Percentiles rank a stretch among this genome's conserved stretches.
Conservation (phyloP, 2,888 invertebrate species). For the Pandemis cinnamomeana region DNA sequence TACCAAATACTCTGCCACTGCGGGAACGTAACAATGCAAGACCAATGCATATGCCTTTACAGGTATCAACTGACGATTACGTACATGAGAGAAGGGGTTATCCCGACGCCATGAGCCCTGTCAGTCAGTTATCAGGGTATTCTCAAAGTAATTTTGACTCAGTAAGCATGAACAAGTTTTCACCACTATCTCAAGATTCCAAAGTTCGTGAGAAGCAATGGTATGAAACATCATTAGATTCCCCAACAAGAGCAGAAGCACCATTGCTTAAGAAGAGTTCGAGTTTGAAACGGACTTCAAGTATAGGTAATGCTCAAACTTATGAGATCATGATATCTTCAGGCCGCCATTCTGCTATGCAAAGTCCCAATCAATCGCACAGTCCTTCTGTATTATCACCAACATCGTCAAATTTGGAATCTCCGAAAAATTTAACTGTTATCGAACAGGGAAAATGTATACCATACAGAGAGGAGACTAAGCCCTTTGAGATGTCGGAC, state of each 20-base stretch:
- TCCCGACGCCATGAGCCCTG: constrained; percentile 72
- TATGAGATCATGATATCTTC: constrained; percentile 76
- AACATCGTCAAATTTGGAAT: constrained; percentile 86
- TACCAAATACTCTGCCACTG: constrained; percentile 74
- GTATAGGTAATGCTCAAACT: constrained; percentile 82
- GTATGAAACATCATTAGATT: constrained; percentile 88
- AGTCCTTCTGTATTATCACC: constrained; percentile 74
- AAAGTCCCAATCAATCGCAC: constrained; percentile 71
- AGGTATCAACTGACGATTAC: constrained; percentile 78
- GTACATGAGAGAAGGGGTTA: constrained; percentile 63
- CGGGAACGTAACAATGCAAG: constrained; percentile 71
- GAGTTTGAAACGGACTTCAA: constrained; percentile 82
- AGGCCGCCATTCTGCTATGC: constrained; percentile 77
- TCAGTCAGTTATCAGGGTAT: constrained; percentile 75
- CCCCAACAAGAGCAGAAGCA: constrained; percentile 74
- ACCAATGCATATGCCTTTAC: constrained; percentile 73
- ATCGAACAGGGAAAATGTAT: constrained; percentile 95
- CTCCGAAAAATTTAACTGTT: constrained; percentile 92
- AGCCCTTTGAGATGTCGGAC: constrained; percentile 99
- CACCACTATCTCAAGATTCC: constrained; percentile 75
- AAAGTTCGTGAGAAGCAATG: constrained; percentile 86
- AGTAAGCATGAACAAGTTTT: constrained; percentile 74
- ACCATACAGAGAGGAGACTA: constrained; percentile 96
- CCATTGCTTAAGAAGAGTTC: constrained; percentile 73
- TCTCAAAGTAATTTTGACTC: constrained; percentile 74